phyloP scores from a whole-genome alignment of 2,888 invertebrate species.

The Ormyrus pomaceus region DNA sequence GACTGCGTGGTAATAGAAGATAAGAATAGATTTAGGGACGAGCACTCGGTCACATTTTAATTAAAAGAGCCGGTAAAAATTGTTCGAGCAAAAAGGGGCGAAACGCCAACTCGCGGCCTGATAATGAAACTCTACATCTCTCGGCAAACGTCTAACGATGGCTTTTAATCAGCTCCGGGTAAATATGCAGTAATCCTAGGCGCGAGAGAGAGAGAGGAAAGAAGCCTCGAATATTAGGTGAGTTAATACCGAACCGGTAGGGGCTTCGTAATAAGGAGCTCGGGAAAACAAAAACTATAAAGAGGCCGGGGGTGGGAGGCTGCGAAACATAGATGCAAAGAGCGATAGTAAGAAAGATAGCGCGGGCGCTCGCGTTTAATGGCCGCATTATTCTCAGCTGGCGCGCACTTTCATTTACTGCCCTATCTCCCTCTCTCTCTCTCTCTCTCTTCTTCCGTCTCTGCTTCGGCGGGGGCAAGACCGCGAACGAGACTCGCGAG shows the following conservation, averaged over 20 bases:
- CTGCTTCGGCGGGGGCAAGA: not conserved
- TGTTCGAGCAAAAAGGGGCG: too few relatives aligned
- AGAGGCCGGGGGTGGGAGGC: not conserved
- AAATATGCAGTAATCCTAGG: conserved; percentile 27
- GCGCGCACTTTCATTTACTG: conserved; percentile 59
- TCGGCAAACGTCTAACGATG: not conserved
- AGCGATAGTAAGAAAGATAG: conserved; percentile 47
- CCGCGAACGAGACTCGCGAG: not conserved
- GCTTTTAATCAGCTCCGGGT: conserved; percentile 28
- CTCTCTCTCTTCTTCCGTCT: conserved; percentile 8
- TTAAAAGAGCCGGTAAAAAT: too few relatives aligned
- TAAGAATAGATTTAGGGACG: too few relatives aligned
- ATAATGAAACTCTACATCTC: too few relatives aligned
- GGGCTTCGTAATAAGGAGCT: conserved; percentile 15
- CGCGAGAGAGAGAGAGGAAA: not conserved
- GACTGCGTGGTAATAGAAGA: too few relatives aligned
- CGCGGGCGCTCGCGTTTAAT: conserved; percentile 50
- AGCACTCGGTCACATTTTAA: too few relatives aligned
- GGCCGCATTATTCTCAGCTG: conserved; percentile 62
- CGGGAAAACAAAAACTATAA: conserved; percentile 36
- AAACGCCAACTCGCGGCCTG: too few relatives aligned
- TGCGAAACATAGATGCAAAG: conserved; percentile 30
- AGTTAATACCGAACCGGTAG: conserved; percentile 30
- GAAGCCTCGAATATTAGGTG: conserved; percentile 8
- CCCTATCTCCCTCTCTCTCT: not conserved